Percentiles rank a stretch among this genome's conserved stretches.
Conservation (phyloP, 2,888 invertebrate species). For the Oscheius sp. region DNA sequence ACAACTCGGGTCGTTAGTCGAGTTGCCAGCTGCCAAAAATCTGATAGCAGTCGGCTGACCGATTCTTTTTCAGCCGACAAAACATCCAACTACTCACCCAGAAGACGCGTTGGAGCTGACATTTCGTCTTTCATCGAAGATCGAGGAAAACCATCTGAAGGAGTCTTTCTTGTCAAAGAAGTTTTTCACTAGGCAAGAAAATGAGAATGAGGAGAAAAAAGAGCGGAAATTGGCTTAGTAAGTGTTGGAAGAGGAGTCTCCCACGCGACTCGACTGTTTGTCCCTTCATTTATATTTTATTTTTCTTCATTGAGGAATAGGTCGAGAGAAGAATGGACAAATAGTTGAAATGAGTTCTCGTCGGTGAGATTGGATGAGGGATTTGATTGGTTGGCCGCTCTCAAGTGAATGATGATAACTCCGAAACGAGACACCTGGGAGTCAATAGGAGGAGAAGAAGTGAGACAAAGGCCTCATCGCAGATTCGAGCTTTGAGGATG, state of each 20-base stretch:
- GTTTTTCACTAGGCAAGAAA: no score
- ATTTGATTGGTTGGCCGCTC: constrained; percentile 13
- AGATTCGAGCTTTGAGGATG: constrained; percentile 16
- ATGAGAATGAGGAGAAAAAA: neutral
- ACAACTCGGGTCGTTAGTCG: constrained; percentile 14
- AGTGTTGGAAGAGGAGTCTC: neutral
- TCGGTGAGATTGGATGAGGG: neutral
- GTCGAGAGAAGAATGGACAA: neutral
- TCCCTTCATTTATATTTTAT: no score
- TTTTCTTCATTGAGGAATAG: no score
- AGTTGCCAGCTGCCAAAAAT: constrained; percentile 13
- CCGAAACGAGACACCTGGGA: neutral
- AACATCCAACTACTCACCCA: constrained; percentile 21
- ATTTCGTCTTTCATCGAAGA: constrained; percentile 12
- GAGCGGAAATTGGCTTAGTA: neutral
- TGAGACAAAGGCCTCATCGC: constrained; percentile 4
- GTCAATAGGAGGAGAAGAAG: constrained; percentile 11
- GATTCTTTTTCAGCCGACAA: neutral
- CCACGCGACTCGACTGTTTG: neutral
- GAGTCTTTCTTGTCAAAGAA: neutral
- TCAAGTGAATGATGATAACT: neutral
- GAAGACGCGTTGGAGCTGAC: constrained; percentile 20
- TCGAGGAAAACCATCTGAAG: neutral
- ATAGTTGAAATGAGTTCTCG: neutral
- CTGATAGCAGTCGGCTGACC: constrained; percentile 16